Base-by-base conservation (phyloP, 2,888 invertebrate species). In the Doris montereyensis region DNA sequence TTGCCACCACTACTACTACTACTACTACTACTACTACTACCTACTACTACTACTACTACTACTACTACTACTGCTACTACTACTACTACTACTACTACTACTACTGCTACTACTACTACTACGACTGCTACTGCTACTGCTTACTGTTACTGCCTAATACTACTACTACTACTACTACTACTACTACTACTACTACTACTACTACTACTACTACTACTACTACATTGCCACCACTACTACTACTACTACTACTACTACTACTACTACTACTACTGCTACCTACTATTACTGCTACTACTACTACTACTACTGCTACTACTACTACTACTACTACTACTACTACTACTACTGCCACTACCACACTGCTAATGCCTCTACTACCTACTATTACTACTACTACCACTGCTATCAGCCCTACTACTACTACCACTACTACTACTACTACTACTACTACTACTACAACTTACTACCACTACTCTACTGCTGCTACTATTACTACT, bases 61-160 rank as follows among this genome's bases (percentile, higher is more conserved):
- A 52, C 52, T 52, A 52, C 52, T 52, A 52, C 52, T 52, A 78
- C 79, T 79, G 32, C 79, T 79, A 78, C 76, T 79, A 65, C 79
- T 79, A 62, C 76, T 79, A 34, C 79, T 79, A 35, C 79, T 78
- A 57, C 79, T 79, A 78, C 79, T 79, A 75, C 79, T 79, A 41
- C 79, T 79, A 57, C 77, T 79, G 41, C 79, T 79, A 77, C 79
- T 79, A 65, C 77, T n/a, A n/a, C n/a, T n/a, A n/a, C n/a, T n/a
- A n/a, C n/a, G n/a, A n/a, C n/a, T n/a, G n/a, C n/a, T n/a, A 77
- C 24, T 77, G 30, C 30, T 77, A 77, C 32, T 68, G 67, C 65
- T 77, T 67, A 60, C 79, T 78, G n/a, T n/a, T n/a, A n/a, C n/a
- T n/a, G n/a, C n/a, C n/a, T n/a, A n/a, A n/a, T n/a, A n/a, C n/a